Percentiles rank a stretch among this genome's conserved stretches.
Evolutionary conservation across 2,888 invertebrate genomes (phyloP).

Genomic region (Cryptus viduatorius): DNA sequence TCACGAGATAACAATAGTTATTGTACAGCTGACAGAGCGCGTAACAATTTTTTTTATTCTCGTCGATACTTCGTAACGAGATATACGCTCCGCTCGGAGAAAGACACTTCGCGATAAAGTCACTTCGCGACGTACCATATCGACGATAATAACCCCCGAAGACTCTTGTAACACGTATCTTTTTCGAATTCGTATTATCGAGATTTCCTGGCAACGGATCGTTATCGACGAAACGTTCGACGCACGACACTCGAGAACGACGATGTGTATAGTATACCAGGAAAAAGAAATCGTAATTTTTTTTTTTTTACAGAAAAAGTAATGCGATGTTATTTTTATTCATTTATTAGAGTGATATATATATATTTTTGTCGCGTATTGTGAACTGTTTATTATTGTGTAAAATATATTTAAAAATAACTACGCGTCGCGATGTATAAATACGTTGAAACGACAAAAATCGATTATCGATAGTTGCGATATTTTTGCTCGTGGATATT

Average conservation of each 20-base stretch:
- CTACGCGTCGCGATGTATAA: too few relatives aligned
- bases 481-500: too few relatives aligned
- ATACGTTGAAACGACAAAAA: too few relatives aligned
- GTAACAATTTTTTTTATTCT: background rate
- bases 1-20: slow-evolving; percentile 19
- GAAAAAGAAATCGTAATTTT: background rate
- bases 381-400: too few relatives aligned
- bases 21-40: background rate
- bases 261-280: background rate
- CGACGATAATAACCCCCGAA: slow-evolving; percentile 11
- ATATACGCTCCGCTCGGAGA: background rate
- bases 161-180: background rate
- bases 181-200: slow-evolving; percentile 31
- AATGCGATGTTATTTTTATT: too few relatives aligned
- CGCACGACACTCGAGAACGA: background rate
- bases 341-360: background rate
- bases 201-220: slow-evolving; percentile 33
- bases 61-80: background rate
- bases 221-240: slow-evolving; percentile 25
- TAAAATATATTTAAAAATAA: too few relatives aligned
- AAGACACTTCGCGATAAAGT: background rate
- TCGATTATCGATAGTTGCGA: too few relatives aligned
- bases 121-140: background rate
- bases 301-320: too few relatives aligned
- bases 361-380: too few relatives aligned